Evolutionary conservation across 2,888 invertebrate species (phyloP).

Genomic region (Ganaspis brasiliensis): DNA sequence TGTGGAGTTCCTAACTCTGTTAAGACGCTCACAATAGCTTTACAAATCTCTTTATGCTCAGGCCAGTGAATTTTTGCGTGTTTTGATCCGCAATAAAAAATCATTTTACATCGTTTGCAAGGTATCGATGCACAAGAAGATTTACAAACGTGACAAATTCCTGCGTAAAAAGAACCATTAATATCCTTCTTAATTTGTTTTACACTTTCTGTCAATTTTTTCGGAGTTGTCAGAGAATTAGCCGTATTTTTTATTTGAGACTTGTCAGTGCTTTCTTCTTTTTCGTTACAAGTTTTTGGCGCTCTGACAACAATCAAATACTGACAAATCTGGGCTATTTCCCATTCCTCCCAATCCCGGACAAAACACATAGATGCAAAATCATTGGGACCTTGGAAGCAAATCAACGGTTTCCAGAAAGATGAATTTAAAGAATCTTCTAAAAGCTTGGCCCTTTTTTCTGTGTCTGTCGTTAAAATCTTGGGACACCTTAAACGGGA

Average conservation of each 20-base stretch:
- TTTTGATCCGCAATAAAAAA: constrained; percentile 68
- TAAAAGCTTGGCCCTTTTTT: not conserved
- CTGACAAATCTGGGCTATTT: not conserved
- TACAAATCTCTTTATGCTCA: constrained; percentile 68
- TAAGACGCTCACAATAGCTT: constrained; percentile 54
- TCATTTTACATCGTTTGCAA: constrained; percentile 69
- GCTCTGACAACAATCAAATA: not conserved
- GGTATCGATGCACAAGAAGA: not conserved
- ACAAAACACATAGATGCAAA: not conserved
- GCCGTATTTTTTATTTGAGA: not conserved
- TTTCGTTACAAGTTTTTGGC: not conserved
- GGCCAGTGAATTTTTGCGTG: constrained; percentile 71
- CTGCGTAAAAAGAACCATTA: constrained; percentile 67
- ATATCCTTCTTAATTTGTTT: not conserved
- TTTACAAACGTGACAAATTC: constrained; percentile 77
- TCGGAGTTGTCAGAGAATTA: too few relatives aligned
- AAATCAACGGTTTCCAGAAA: not conserved
- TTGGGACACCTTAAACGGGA: not conserved
- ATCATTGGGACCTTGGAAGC: not conserved
- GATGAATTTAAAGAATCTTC: not conserved
- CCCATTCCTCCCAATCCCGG: not conserved
- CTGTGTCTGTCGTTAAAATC: not conserved
- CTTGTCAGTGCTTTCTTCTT: not conserved
- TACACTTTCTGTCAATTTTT: not conserved
- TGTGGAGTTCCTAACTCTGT: constrained; percentile 35